Base-by-base conservation (phyloP, 2,113 vertebrate genomes). In the Alethe diademata region DNA sequence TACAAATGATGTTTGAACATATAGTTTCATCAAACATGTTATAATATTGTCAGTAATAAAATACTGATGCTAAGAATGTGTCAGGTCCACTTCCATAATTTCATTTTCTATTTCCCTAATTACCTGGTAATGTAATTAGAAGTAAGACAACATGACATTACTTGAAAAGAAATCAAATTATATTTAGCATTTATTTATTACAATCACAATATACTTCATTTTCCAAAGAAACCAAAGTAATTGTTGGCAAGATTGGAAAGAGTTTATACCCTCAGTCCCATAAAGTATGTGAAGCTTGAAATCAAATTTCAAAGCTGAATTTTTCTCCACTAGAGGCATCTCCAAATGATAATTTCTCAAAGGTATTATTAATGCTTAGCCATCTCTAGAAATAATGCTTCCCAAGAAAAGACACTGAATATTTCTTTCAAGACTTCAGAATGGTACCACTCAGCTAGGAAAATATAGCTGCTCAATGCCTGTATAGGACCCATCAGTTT, bases 161-260 rank as follows among this genome's bases (percentile, higher is more conserved):
- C 48, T 92, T 92, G 71, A 89, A 80, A 91, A 89, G 2, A 84
- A 94, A 92, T 86, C 17, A 90, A 58, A 93, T 83, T 29, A 80
- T 40, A 45, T 57, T 91, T 92, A 93, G 65, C 10, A 92, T 93
- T 94, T 95, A 72, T 91, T 94, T 95, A 92, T 92, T 85, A 60
- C 71, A 89, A 92, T 94, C 36, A 47, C 15, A 71, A 85, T 40
- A 86, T 19, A 45, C 29, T 92, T 90, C 45, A 79, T n/a, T 88
- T 90, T 90, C 61, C 35, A 80, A 93, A 86, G 51, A 82, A 91
- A 47, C 4, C 38, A 82, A 92, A 91, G 60, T 33, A 64, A 91
- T 64, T 29, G 29, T 26, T 70, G 42, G 23, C 29, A 82, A 60
- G 40, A 9, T 26, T 82, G 54, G 26, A 93, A 92, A 29, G 61